Conservation (phyloP, 1,140 invertebrate genomes). For the Bombus picipes region DNA sequence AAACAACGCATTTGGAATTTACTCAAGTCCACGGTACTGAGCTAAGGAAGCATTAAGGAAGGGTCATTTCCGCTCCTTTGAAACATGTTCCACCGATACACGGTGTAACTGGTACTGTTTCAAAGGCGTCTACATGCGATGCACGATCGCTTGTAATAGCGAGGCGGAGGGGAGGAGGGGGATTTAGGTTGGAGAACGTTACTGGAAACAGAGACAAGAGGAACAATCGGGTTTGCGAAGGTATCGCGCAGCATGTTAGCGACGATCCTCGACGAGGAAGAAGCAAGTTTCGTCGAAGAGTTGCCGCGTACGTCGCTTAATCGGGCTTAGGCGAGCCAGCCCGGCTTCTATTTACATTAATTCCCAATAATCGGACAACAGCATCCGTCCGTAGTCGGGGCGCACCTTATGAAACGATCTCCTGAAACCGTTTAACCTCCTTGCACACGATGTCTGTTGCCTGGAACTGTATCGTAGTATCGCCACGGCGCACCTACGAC, state of each 20-base stretch:
- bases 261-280: constrained; percentile 4
- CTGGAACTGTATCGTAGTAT: background rate
- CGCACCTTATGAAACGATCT: constrained; percentile 48
- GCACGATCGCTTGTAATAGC: constrained; percentile 58
- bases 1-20: constrained; percentile 24
- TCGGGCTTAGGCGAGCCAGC: constrained; percentile 50
- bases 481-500: constrained; percentile 45
- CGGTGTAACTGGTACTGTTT: constrained; percentile 47
- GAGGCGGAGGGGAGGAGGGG: background rate
- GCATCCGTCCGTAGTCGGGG: constrained; percentile 42
- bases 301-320: constrained; percentile 35
- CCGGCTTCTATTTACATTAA: constrained; percentile 67
- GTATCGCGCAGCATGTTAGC: background rate
- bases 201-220: constrained; percentile 27
- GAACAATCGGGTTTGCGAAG: background rate
- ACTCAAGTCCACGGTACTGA: background rate
- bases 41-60: constrained; percentile 28
- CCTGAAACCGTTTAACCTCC: constrained; percentile 47
- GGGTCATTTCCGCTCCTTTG: constrained; percentile 24
- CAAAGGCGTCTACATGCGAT: constrained; percentile 55
- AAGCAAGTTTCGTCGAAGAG: constrained; percentile 44
- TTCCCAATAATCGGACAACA: constrained; percentile 71
- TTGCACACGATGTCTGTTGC: constrained; percentile 32
- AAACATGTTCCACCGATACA: constrained; percentile 51
- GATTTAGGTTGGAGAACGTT: constrained; percentile 30